Percentiles rank a stretch among this genome's conserved stretches.
These are phyloP conservation scores for Leptodactylus fallax DNA, from an alignment of 2,797 vertebrate species.

Conservation along the genomic window DNA sequence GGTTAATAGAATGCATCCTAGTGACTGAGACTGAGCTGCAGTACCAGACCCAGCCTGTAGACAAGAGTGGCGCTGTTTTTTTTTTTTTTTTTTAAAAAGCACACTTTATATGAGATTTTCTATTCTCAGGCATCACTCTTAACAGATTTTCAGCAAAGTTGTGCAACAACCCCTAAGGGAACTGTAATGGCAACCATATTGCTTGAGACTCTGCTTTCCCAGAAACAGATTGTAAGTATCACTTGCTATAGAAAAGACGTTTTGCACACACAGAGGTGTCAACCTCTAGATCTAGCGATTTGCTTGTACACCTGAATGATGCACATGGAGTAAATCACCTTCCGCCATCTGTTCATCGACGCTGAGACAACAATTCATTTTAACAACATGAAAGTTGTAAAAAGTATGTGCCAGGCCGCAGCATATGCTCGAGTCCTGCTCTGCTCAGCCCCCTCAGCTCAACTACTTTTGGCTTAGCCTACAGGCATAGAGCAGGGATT, in stretches of 20 bases:
- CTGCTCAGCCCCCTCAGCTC: neutral
- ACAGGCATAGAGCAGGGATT: neutral
- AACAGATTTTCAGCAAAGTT: neutral
- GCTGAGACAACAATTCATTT: neutral
- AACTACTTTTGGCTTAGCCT: neutral
- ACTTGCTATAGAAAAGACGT: neutral
- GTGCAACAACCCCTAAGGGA: neutral
- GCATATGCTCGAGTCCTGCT: conserved; percentile 6
- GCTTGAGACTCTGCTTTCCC: neutral
- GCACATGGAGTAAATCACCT: conserved; percentile 1
- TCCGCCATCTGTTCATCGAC: neutral
- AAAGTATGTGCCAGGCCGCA: neutral
- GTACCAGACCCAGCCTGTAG: too few relatives aligned
- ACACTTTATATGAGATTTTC: too few relatives aligned
- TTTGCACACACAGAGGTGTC: neutral
- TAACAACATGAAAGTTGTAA: conserved; percentile 14
- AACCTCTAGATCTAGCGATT: neutral
- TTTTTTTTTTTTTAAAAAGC: too few relatives aligned
- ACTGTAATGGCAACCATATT: neutral
- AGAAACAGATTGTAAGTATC: neutral
- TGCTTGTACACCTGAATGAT: neutral
- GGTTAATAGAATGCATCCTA: too few relatives aligned
- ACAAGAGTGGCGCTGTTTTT: too few relatives aligned
- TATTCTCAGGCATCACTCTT: neutral
- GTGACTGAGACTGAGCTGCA: too few relatives aligned